These are phyloP conservation scores for Cancer borealis DNA, from an alignment of 2,888 invertebrate species.

Conservation along the genomic window DNA sequence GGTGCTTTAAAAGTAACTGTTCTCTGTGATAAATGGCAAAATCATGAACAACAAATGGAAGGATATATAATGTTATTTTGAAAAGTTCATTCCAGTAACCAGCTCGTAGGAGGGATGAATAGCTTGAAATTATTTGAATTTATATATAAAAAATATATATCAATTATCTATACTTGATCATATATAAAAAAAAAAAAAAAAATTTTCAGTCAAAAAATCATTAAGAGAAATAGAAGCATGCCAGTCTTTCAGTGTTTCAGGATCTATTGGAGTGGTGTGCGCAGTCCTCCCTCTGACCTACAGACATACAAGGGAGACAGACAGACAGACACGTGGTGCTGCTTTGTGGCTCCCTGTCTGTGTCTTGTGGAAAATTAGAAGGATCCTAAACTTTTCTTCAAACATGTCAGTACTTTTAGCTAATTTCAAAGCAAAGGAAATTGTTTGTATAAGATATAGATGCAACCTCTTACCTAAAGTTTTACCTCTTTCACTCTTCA, in stretches of 20 bases:
- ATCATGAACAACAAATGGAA: conserved; percentile 46
- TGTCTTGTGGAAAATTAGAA: conserved; percentile 17
- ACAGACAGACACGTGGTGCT: conserved; percentile 2
- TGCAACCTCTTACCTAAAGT: conserved; percentile 42
- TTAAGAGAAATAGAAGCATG: background rate
- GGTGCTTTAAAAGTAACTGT: conserved; percentile 72
- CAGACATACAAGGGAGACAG: background rate
- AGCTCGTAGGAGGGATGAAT: conserved; percentile 5
- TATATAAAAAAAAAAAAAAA: no score
- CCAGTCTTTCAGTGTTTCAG: conserved; percentile 17
- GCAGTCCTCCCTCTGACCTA: background rate
- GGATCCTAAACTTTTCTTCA: background rate
- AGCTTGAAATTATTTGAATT: background rate
- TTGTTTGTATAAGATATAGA: conserved; percentile 25
- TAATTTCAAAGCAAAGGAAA: background rate
- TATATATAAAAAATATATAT: background rate
- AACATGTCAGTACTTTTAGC: background rate
- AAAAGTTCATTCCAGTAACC: background rate
- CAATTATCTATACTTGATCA: background rate
- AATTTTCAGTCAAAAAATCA: background rate
- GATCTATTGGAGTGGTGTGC: background rate
- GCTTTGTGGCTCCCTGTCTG: background rate
- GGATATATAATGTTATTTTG: conserved; percentile 36
- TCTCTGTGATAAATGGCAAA: conserved; percentile 72
- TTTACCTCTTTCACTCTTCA: conserved; percentile 32